These are phyloP conservation scores for Drosophila differens DNA, from an alignment of 2,888 invertebrate genomes.

Conservation along the genomic window DNA sequence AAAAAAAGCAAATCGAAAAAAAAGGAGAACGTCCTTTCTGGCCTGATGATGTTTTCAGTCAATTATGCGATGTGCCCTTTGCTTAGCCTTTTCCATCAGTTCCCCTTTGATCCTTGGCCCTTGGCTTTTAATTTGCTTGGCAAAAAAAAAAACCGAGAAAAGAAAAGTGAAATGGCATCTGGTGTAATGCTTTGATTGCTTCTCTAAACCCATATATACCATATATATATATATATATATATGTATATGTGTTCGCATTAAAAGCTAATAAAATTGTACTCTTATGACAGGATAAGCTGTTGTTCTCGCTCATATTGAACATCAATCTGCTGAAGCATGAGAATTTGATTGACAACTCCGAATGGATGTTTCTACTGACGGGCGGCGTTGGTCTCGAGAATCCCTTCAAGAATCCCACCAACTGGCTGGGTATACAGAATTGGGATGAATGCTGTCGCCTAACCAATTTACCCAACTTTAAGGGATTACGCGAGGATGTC, in stretches of 20 bases:
- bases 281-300: slow-evolving; percentile 91
- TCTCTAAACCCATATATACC: slow-evolving; percentile 21
- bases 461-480: slow-evolving; percentile 85
- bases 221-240: not conserved
- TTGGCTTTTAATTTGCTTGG: slow-evolving; percentile 63
- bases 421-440: slow-evolving; percentile 90
- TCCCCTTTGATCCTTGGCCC: slow-evolving; percentile 63
- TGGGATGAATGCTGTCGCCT: slow-evolving; percentile 92
- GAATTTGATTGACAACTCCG: slow-evolving; percentile 87
- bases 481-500: slow-evolving; percentile 90
- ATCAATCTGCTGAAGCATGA: slow-evolving; percentile 90
- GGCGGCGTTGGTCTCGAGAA: slow-evolving; percentile 94
- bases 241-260: not conserved
- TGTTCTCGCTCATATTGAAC: slow-evolving; percentile 92
- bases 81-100: slow-evolving; percentile 17
- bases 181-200: slow-evolving; percentile 51
- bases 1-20: not conserved
- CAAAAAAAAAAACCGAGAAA: slow-evolving; percentile 9
- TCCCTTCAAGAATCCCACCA: slow-evolving; percentile 89
- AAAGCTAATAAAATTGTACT: slow-evolving; percentile 54
- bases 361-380: slow-evolving; percentile 95
- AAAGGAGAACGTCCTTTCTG: slow-evolving; percentile 24
- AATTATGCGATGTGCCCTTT: slow-evolving; percentile 59
- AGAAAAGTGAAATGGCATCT: slow-evolving; percentile 44
- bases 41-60: slow-evolving; percentile 71